A percentile compares a stretch with the other conserved stretches of the same genome.
These are phyloP conservation scores for Mareca strepera DNA, from an alignment of 2,797 vertebrate genomes.

Conservation along the genomic window DNA sequence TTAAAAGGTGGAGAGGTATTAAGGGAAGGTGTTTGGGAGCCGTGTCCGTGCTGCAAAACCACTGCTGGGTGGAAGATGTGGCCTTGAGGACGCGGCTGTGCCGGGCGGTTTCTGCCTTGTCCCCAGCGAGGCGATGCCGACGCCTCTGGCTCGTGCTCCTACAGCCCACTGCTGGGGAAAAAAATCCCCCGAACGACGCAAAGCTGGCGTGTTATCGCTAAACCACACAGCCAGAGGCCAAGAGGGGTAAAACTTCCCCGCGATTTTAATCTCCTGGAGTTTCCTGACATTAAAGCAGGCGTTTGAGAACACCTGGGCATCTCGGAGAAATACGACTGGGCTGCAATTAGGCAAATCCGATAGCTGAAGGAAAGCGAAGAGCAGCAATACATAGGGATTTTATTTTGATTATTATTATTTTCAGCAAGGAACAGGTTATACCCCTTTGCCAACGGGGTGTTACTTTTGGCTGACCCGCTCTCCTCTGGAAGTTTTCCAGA, in stretches of 20 bases:
- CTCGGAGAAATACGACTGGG: background rate
- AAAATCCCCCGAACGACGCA: background rate
- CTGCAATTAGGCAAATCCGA: slow-evolving; percentile 45
- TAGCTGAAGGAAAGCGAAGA: slow-evolving; percentile 1
- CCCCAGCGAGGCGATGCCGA: background rate
- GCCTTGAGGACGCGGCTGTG: fast-evolving
- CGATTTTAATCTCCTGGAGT: background rate
- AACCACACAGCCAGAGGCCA: slow-evolving; percentile 5
- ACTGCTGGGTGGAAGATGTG: background rate
- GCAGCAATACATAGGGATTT: background rate
- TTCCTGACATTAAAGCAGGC: slow-evolving; percentile 25
- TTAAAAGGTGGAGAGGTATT: background rate
- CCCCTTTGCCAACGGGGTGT: slow-evolving; percentile 10
- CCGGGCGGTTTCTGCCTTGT: background rate
- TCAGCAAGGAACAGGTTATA: background rate
- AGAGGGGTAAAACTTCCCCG: background rate
- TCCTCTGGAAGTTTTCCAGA: slow-evolving; percentile 59
- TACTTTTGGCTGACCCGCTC: slow-evolving; percentile 59
- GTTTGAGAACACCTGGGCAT: slow-evolving; percentile 24
- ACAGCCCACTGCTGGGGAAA: background rate
- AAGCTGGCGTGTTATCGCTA: background rate
- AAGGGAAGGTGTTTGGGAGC: background rate
- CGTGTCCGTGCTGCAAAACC: fast-evolving
- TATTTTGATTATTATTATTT: no score
- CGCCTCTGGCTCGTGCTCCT: background rate